Evolutionary conservation across 2,797 vertebrate genomes (phyloP), one percentile per base, ranked within the genome.

Genomic region (Fistularia commersonii): DNA sequence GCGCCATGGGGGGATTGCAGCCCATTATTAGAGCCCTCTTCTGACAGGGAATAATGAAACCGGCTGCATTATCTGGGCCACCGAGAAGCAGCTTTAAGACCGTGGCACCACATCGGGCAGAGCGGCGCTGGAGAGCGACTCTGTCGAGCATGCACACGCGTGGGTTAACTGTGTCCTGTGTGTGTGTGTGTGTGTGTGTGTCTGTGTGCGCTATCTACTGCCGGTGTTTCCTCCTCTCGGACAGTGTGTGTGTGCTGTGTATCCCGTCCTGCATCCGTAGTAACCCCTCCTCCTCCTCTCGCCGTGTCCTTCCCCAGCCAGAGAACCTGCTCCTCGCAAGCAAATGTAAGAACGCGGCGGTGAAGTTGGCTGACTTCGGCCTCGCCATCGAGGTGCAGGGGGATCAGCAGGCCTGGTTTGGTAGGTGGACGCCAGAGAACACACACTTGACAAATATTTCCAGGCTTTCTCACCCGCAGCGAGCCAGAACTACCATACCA

Each of bases 391-490:
- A 98, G 80, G 96, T 98, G 63, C 96, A 98, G 81, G 96, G 96
- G 23, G 96, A 98, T 60, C 96, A 98, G 85, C 95, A 98, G 84
- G 96, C 96, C 11, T 98, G 96, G 96, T 98, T 98, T 7, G 96
- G 96, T 98, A 90, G 67, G 95, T 86, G 3, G 6, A 32, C 7
- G 1, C 15, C 7, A 14, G 35, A 45, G 34, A 7, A 41, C 1
- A 32, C 13, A 5, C 37, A 44, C 6, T 7, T 1, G 6, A 32
- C 12, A 15, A 35, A 38, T 38, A 14, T 14, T 8, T 6, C 32
- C 45, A 46, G 11, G n/a, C 11, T 32, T 33, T 31, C 10, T 46
- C 5, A n/a, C 5, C 31, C 31, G 8, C 7, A 33, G 3, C 6
- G 8, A 3, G 13, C 3, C 14, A 45, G 9, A 6, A 43, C 13